Conservation (phyloP, 1,140 invertebrate genomes). For the Lepidurus apus region DNA sequence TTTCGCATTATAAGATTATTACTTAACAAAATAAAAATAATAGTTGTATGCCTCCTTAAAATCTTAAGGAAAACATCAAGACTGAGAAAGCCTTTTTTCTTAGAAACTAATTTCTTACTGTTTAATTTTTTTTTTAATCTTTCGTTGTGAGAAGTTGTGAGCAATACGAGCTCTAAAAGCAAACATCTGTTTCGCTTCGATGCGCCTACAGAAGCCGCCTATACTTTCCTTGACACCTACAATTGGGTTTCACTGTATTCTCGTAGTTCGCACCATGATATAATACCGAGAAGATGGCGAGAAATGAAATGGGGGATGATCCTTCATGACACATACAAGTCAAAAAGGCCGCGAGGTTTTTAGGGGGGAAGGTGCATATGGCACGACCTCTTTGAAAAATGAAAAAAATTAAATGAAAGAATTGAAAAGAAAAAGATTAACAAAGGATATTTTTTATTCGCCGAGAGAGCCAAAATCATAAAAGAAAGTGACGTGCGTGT, state of each 20-base stretch:
- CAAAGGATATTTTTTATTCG: neutral
- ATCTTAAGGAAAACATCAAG: no score
- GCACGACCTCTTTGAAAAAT: slow-evolving; percentile 3
- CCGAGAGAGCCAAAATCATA: neutral
- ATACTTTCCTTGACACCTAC: neutral
- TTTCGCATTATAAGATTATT: neutral
- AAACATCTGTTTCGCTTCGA: neutral
- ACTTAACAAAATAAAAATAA: no score
- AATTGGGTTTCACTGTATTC: neutral
- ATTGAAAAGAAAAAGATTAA: slow-evolving; percentile 5
- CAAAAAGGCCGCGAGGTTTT: neutral
- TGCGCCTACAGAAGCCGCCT: neutral
- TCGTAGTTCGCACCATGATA: neutral
- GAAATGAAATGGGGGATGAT: neutral
- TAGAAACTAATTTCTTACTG: no score
- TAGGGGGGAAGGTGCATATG: neutral
- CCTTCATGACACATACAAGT: neutral
- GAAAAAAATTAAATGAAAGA: neutral
- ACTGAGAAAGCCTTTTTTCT: no score
- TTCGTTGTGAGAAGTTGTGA: no score
- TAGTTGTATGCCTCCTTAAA: no score
- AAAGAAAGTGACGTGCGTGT: neutral
- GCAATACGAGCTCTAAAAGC: neutral
- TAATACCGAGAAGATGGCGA: neutral
- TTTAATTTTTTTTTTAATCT: no score